Percentiles rank a stretch among this genome's conserved stretches.
Evolutionary conservation across 2,888 invertebrate species (phyloP).

Genomic region (Aphelenchoides bicaudatus): DNA sequence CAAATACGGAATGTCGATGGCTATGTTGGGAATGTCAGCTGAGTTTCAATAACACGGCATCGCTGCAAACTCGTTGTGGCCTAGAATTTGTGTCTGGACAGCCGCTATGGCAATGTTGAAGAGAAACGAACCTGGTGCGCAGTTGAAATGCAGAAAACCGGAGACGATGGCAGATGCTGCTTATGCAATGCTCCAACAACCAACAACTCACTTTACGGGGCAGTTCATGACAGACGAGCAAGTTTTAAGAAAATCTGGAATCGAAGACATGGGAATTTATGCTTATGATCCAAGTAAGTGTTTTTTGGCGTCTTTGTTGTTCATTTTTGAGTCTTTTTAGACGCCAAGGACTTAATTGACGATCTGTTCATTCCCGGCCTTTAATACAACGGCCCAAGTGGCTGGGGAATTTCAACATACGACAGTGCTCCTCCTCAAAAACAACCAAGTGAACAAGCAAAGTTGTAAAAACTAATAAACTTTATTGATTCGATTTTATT

Average conservation of each 20-base stretch:
- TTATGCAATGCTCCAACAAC: constrained; percentile 70
- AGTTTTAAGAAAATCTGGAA: constrained; percentile 73
- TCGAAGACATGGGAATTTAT: constrained; percentile 79
- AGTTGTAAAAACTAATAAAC: too few relatives aligned
- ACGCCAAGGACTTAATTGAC: too few relatives aligned
- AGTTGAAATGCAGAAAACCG: too few relatives aligned
- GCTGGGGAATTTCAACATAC: too few relatives aligned
- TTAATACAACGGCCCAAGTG: too few relatives aligned
- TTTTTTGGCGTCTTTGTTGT: neutral
- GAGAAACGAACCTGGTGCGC: too few relatives aligned
- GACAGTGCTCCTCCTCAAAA: too few relatives aligned
- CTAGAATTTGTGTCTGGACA: constrained; percentile 70
- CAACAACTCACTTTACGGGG: constrained; percentile 76
- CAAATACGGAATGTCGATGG: constrained; percentile 86
- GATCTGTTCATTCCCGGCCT: too few relatives aligned
- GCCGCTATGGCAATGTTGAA: constrained; percentile 69
- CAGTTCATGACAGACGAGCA: constrained; percentile 90
- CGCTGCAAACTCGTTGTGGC: constrained; percentile 96
- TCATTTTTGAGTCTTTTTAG: too few relatives aligned
- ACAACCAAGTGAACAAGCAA: too few relatives aligned
- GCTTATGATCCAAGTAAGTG: constrained; percentile 73
- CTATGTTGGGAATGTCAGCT: constrained; percentile 80
- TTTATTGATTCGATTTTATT: too few relatives aligned
- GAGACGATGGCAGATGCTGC: constrained; percentile 74
- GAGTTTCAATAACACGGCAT: constrained; percentile 79